Conservation (phyloP, 1,140 invertebrate species). For the Brachionus plicatilis region DNA sequence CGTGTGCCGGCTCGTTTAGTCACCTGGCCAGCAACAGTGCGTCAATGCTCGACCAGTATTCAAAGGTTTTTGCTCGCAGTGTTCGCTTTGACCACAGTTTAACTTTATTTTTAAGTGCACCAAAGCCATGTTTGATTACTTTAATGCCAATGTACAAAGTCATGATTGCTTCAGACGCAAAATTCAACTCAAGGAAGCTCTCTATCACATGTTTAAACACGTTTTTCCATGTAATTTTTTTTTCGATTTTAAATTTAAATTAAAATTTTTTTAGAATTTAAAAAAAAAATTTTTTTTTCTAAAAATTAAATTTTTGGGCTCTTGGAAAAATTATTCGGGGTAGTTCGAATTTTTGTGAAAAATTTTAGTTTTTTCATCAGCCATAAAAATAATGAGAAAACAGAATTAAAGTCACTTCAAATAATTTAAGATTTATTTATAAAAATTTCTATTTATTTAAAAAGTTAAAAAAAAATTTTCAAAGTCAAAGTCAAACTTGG, state of each 20-base stretch:
- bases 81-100: neutral
- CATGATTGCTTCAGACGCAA: conserved; percentile 15
- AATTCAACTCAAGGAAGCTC: conserved; percentile 30
- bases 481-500: no score
- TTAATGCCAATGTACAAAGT: neutral
- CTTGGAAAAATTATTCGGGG: no score
- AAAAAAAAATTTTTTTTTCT: no score
- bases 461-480: no score
- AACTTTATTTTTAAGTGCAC: neutral
- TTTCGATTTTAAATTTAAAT: neutral
- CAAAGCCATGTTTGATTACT: conserved; percentile 10
- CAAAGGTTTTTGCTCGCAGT: neutral
- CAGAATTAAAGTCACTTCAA: no score
- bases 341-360: no score
- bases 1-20: neutral
- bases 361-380: no score
- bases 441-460: no score
- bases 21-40: neutral
- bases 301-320: no score
- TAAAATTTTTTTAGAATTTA: no score
- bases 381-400: no score
- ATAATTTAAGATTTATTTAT: no score
- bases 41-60: neutral
- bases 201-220: conserved; percentile 26
- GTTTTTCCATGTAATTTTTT: conserved; percentile 32